Base-by-base conservation (phyloP, 2,113 vertebrate species). In the Fulmarus glacialis region DNA sequence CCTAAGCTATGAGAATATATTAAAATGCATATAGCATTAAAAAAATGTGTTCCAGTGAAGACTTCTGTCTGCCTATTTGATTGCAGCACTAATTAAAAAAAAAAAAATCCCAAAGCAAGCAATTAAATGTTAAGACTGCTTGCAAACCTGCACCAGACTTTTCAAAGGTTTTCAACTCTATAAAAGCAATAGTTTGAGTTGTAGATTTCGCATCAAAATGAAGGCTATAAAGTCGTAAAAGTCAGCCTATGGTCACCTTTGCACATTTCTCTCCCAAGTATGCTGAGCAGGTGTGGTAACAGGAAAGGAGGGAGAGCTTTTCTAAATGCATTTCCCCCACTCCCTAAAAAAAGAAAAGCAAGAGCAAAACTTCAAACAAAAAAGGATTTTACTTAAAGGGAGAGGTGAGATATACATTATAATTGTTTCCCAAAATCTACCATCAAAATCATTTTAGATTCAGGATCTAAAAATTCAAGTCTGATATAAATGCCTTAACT, bases 101-200 rank as follows among this genome's bases (percentile, higher is more conserved):
- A 71, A 90, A 60, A 52, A 70, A 88, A 72, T 53, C n/a, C 53
- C 68, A 80, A 83, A 92, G 53, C 62, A 93, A 60, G 36, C n/a
- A 75, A 62, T 83, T 86, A 90, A 91, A 52, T 4, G 5, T 21
- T 38, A 83, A 60, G 63, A 14, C 42, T 90, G 27, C 68, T 38
- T 66, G 42, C 55, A 82, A 90, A 81, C 45, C 36, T 59, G 43
- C 64, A 75, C 8, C 58, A 68, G 70, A 8, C 16, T 73, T 73
- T 58, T 55, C 77, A 68, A 52, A 87, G 43, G 85, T 55, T 75
- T 94, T 63, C 70, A 79, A 34, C 8, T 68, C 34, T 40, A 11
- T 8, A 64, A 82, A 94, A 80, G 53, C 30, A 74, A 9, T 0
- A 42, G n/a, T 22, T 40, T 47, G 43, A 92, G 47, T 15, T 30